These are phyloP conservation scores for Spea multiplicata DNA, from an alignment of 2,113 vertebrate species.

Conservation along the genomic window DNA sequence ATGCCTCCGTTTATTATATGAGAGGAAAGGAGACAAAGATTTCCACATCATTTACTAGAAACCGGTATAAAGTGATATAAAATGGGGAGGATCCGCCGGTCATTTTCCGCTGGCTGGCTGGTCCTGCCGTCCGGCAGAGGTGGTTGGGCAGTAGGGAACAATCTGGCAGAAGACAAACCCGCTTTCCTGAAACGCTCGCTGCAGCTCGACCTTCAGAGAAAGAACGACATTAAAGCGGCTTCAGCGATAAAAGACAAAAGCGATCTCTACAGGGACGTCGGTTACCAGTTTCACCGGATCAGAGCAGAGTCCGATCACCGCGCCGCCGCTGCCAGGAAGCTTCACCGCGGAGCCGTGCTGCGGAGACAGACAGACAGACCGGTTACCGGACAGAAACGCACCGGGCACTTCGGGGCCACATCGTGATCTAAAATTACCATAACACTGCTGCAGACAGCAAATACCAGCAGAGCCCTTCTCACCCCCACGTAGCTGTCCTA, in stretches of 20 bases:
- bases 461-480: no score
- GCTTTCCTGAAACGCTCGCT: constrained; percentile 73
- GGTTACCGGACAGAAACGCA: no score
- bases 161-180: constrained; percentile 76
- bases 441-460: no score
- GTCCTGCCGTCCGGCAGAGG: not conserved
- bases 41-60: no score
- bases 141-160: constrained; percentile 62
- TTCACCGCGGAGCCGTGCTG: constrained; percentile 77
- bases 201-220: constrained; percentile 69
- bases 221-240: constrained; percentile 25
- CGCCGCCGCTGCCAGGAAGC: constrained; percentile 75
- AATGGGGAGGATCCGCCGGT: not conserved
- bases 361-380: not conserved
- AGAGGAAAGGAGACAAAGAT: no score
- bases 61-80: not conserved
- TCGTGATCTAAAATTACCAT: no score
- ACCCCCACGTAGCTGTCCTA: no score
- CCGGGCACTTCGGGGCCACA: no score
- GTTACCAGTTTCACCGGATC: constrained; percentile 65
- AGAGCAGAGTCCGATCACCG: constrained; percentile 73
- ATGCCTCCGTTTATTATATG: no score
- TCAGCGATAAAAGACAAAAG: no score
- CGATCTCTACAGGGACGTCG: not conserved
- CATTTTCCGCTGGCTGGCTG: not conserved